Evolutionary conservation across 2,888 invertebrate species (phyloP), one percentile per base, ranked within the genome.

Genomic region (Tromatobia lineatoria): DNA sequence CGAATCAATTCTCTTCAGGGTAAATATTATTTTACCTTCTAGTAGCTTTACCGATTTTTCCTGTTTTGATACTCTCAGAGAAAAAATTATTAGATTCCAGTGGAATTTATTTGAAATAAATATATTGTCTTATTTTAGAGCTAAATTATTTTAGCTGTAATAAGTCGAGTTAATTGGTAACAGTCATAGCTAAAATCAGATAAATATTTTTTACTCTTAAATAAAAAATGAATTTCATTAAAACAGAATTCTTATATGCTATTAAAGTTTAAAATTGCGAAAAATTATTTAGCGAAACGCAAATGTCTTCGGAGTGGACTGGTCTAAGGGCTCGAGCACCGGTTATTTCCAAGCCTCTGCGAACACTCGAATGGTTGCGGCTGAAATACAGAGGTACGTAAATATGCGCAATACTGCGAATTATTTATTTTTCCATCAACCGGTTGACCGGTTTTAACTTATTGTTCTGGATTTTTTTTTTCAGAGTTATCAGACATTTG

Each of bases 271-370:
- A n/a, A n/a, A n/a, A 29, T 34, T 23, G n/a, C 59, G 6, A 13
- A 23, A 79, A 38, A 52, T 38, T 82, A 20, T 70, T 23, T 80
- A 94, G 94, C 89, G 88, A 38, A 93, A 94, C 80, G 92, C 91
- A 29, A 94, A 94, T 86, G 89, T 94, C 7, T 91, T 94, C 66
- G 75, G 91, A 20, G 92, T 94, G 2, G 93, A 94, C 83, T 94
- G 94, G 94, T 88, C 91, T 25, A 87, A 88, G 25, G 94, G 94
- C 18, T 91, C 94, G 15, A 88, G 77, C n/a, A 86, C 88, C 6
- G 90, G 90, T 77, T 94, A 94, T 83, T 87, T 87, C 4, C 85
- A 84, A 79, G 86, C 87, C 18, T 66, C 88, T 15, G 83, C 89
- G 8, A 90, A 93, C 73, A 91, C 91, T n/a, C 87, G 93, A 79